Evolutionary conservation across 2,888 invertebrate genomes (phyloP).

Genomic region (Subacronicta megacephala): DNA sequence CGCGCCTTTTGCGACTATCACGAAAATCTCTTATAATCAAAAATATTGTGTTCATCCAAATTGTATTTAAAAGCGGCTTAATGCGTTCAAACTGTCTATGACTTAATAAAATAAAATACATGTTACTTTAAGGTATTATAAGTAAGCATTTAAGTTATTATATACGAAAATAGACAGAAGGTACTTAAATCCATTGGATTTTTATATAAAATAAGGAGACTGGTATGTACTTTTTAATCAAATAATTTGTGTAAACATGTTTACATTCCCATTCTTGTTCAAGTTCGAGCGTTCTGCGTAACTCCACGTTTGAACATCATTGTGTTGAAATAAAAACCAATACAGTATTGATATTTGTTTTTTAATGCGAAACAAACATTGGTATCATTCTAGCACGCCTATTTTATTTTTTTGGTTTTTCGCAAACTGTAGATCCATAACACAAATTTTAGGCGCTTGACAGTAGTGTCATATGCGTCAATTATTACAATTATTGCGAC

Average conservation of each 20-base stretch:
- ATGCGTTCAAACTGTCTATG: constrained; percentile 69
- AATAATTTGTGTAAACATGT: constrained; percentile 74
- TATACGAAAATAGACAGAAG: constrained; percentile 72
- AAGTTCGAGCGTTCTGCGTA: constrained; percentile 71
- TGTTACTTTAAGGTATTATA: constrained; percentile 72
- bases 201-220: constrained; percentile 84
- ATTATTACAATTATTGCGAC: too few species aligned
- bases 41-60: constrained; percentile 40
- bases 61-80: constrained; percentile 73
- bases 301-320: constrained; percentile 71
- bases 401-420: too few species aligned
- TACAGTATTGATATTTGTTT: constrained; percentile 85
- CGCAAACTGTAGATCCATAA: too few species aligned
- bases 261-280: constrained; percentile 81
- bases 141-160: constrained; percentile 87
- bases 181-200: constrained; percentile 86
- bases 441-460: too few species aligned
- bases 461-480: too few species aligned
- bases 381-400: too few species aligned
- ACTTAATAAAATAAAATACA: constrained; percentile 64
- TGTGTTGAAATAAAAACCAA: constrained; percentile 85
- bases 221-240: constrained; percentile 85
- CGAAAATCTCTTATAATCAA: constrained; percentile 35
- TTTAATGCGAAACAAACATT: constrained; percentile 73
- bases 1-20: constrained; percentile 22